A percentile compares a stretch with the other conserved stretches of the same genome.
phyloP scores from a whole-genome alignment of 2,113 vertebrate genomes.

The Myiozetetes cayanensis region DNA sequence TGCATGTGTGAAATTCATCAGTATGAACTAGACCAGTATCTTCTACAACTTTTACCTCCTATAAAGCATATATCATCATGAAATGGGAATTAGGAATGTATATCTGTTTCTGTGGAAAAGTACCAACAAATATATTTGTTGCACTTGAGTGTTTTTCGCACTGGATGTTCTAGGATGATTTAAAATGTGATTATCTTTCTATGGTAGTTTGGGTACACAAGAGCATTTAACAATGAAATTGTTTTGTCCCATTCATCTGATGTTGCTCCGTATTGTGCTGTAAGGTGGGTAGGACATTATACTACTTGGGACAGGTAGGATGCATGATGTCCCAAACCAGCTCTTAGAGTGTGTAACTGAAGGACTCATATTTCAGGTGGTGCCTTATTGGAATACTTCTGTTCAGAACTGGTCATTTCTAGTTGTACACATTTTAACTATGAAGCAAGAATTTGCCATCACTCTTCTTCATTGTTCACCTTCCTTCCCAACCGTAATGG shows the following conservation, averaged over 20 bases:
- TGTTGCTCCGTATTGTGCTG: not conserved
- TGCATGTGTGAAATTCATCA: not conserved
- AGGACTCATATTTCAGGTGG: not conserved
- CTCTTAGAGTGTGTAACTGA: not conserved
- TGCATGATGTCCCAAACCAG: not conserved
- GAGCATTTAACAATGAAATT: not conserved
- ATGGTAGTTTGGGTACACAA: not conserved
- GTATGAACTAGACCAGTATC: not conserved
- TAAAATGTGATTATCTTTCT: not conserved
- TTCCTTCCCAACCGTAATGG: not conserved
- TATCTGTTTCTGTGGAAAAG: not conserved
- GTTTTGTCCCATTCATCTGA: not conserved
- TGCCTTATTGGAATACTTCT: not conserved
- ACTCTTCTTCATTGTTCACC: not conserved
- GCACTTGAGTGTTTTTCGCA: not conserved
- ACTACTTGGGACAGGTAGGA: not conserved
- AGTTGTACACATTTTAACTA: not conserved
- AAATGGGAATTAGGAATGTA: not conserved
- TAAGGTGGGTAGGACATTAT: not conserved
- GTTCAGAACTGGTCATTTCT: not conserved
- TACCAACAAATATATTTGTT: not conserved
- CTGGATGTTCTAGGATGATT: not conserved
- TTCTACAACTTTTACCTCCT: not conserved
- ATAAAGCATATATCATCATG: not conserved
- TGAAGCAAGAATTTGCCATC: not conserved